phyloP scores from a whole-genome alignment of 1,140 invertebrate genomes.

The roundworm (Caenorhabditis elegans) region WBcel235 BX284602.5:9010501-9011000 shows the following conservation, averaged over 20 bases:
- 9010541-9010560: conserved; percentile 6
- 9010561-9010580: not conserved
- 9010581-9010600: not conserved
- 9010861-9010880: not conserved
- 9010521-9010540: not conserved
- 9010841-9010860: not conserved
- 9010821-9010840: not conserved
- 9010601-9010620: conserved; percentile 3
- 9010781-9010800: not conserved
- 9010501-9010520: conserved; percentile 5
- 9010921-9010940: conserved; percentile 29
- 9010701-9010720: not conserved
- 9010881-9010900: not conserved
- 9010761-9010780: conserved; percentile 7
- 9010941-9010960: not conserved
- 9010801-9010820: conserved; percentile 18
- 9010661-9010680: not conserved
- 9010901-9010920: not conserved
- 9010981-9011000: not conserved
- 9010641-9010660: not conserved
- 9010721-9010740: not conserved
- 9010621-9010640: not conserved
- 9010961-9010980: conserved; percentile 3
- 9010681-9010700: conserved; percentile 6
- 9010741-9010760: not conserved